A percentile compares a stretch with the other conserved stretches of the same genome.
Evolutionary conservation across 2,888 invertebrate genomes (phyloP).

Genomic region (Linyphia triangularis): DNA sequence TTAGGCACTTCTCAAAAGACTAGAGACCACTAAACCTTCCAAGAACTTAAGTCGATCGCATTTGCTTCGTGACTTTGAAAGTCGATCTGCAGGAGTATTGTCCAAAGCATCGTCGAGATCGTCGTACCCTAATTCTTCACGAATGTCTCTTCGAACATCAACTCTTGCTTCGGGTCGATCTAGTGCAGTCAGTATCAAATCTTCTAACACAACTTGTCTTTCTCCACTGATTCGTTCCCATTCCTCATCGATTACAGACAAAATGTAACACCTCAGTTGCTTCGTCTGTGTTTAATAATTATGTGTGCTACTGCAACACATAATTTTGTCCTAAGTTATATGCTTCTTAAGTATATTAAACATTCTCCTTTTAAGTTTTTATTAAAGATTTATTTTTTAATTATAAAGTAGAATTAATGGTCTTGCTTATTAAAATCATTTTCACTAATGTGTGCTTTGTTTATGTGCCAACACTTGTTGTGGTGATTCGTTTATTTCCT

Average conservation of each 20-base stretch:
- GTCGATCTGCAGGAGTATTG: slow-evolving; percentile 46
- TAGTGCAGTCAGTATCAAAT: slow-evolving; percentile 61
- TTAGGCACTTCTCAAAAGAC: slow-evolving; percentile 76
- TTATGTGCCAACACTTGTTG: too few species aligned
- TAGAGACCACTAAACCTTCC: slow-evolving; percentile 76
- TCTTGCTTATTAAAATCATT: too few species aligned
- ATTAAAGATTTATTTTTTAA: too few species aligned
- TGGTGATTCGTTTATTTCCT: too few species aligned
- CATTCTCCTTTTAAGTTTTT: too few species aligned
- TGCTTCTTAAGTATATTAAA: too few species aligned
- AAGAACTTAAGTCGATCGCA: slow-evolving; percentile 60
- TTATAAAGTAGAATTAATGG: too few species aligned
- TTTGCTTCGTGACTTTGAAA: slow-evolving; percentile 72
- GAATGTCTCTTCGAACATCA: slow-evolving; percentile 31
- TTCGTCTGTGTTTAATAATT: too few species aligned
- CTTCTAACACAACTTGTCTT: slow-evolving; percentile 13
- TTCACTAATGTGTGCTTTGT: too few species aligned
- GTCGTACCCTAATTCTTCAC: slow-evolving; percentile 26
- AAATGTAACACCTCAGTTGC: not conserved
- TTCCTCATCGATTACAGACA: not conserved
- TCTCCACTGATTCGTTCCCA: not conserved
- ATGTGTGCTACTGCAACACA: too few species aligned
- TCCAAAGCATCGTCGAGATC: slow-evolving; percentile 69
- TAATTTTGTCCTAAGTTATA: too few species aligned
- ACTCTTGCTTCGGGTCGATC: slow-evolving; percentile 48